Evolutionary conservation across 53 echinoderm and acorn worm species (phyloP).

Genomic region (Crossaster papposus): DNA sequence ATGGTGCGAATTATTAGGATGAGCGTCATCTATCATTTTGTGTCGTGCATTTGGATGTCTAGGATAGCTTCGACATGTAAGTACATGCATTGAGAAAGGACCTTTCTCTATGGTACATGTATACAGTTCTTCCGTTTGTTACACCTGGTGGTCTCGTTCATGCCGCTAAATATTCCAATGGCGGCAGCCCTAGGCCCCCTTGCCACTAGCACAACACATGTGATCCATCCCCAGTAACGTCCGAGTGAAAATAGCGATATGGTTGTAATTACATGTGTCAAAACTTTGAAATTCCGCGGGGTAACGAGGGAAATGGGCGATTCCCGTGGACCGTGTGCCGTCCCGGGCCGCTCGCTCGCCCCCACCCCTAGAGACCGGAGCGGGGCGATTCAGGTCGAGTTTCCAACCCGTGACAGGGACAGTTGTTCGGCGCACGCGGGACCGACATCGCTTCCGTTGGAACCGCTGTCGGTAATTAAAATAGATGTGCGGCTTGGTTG

Average conservation of each 20-base stretch:
- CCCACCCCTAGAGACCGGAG: background rate
- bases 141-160: background rate
- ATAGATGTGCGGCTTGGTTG: slow-evolving; percentile 23
- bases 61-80: too few species aligned
- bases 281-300: slow-evolving; percentile 50
- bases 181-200: background rate
- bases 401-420: slow-evolving; percentile 7
- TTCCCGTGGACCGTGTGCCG: slow-evolving; percentile 33
- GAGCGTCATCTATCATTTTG: too few species aligned
- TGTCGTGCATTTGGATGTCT: too few species aligned
- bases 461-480: slow-evolving; percentile 3
- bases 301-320: slow-evolving; percentile 33
- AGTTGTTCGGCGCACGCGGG: background rate
- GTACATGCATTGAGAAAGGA: too few species aligned
- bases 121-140: background rate
- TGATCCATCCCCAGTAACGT: background rate
- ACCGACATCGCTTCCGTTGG: slow-evolving; percentile 1
- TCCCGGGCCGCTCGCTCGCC: background rate
- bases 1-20: too few species aligned
- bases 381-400: background rate
- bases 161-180: background rate
- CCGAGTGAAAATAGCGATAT: slow-evolving; percentile 5
- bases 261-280: slow-evolving; percentile 49
- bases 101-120: background rate
- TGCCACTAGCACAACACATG: slow-evolving; percentile 6